phyloP scores from a whole-genome alignment of 2,888 invertebrate genomes.

The Dolichopus griseipennis region DNA sequence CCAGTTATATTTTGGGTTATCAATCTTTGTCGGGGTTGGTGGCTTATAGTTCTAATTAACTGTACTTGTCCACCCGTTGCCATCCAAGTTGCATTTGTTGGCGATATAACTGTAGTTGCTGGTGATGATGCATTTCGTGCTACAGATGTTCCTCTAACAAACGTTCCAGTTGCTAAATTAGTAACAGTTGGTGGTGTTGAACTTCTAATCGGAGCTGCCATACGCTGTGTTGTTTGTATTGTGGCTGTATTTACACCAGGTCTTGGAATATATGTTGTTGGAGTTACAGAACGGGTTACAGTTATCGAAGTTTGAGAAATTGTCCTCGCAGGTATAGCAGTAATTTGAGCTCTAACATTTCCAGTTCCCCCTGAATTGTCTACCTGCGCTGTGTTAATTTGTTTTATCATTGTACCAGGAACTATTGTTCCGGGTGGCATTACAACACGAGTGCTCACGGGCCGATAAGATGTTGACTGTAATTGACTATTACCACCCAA shows the following conservation, averaged over 20 bases:
- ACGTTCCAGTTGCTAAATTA: slow-evolving; percentile 31
- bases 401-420: slow-evolving; percentile 48
- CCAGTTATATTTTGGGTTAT: slow-evolving; percentile 36
- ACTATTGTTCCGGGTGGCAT: slow-evolving; percentile 41
- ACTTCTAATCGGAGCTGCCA: slow-evolving; percentile 37
- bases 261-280: slow-evolving; percentile 39
- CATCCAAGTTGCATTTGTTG: slow-evolving; percentile 41
- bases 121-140: slow-evolving; percentile 34
- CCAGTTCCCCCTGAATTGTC: slow-evolving; percentile 25
- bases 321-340: slow-evolving; percentile 41
- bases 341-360: slow-evolving; percentile 38
- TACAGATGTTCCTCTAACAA: slow-evolving; percentile 35
- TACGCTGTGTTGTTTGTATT: slow-evolving; percentile 38
- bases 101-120: slow-evolving; percentile 39
- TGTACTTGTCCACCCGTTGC: slow-evolving; percentile 38
- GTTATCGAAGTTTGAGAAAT: slow-evolving; percentile 43
- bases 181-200: slow-evolving; percentile 30
- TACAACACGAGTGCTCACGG: slow-evolving; percentile 35
- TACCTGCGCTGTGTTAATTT: slow-evolving; percentile 38
- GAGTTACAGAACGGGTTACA: slow-evolving; percentile 39
- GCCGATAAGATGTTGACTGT: slow-evolving; percentile 15
- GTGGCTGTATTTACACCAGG: slow-evolving; percentile 36
- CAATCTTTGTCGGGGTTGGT: slow-evolving; percentile 37
- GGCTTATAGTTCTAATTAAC: slow-evolving; percentile 39
- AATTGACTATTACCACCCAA: slow-evolving; percentile 28